These are phyloP conservation scores for Ornithoptera priamus DNA, from an alignment of 2,888 invertebrate species.

Conservation along the genomic window DNA sequence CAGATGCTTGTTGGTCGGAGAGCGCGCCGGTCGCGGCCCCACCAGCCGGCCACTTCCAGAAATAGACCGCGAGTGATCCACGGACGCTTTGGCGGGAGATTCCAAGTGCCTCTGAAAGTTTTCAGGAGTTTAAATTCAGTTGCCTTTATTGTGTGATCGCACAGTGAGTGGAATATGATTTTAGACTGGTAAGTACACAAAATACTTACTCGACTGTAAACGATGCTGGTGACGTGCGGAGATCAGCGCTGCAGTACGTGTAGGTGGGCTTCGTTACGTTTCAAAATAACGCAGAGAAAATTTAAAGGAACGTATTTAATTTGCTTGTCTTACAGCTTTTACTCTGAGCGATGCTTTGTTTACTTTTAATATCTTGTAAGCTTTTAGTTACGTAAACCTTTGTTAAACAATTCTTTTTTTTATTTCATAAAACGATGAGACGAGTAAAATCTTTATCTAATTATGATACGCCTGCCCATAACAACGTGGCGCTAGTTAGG, in stretches of 20 bases:
- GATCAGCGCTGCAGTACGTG: slow-evolving; percentile 10
- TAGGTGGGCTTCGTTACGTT: slow-evolving; percentile 18
- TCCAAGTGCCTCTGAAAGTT: slow-evolving; percentile 31
- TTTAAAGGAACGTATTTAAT: slow-evolving; percentile 11
- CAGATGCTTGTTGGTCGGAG: slow-evolving; percentile 49
- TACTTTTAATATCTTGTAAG: background rate
- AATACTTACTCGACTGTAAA: slow-evolving; percentile 34
- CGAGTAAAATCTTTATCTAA: background rate
- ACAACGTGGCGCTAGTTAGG: background rate
- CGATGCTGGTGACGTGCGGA: slow-evolving; percentile 37
- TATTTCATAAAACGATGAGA: background rate
- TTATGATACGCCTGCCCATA: background rate
- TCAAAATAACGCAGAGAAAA: slow-evolving; percentile 19
- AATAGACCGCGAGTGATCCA: slow-evolving; percentile 41
- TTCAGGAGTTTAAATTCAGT: slow-evolving; percentile 38
- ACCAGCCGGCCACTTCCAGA: slow-evolving; percentile 47
- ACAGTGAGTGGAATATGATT: slow-evolving; percentile 59
- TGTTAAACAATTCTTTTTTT: background rate
- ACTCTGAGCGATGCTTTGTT: slow-evolving; percentile 3
- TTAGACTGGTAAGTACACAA: slow-evolving; percentile 70
- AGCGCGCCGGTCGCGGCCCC: slow-evolving; percentile 46
- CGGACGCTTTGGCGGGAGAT: slow-evolving; percentile 27
- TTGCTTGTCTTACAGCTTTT: slow-evolving; percentile 16
- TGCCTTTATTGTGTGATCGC: slow-evolving; percentile 42
- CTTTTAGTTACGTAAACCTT: background rate